Evolutionary conservation across 2,797 vertebrate genomes (phyloP).

Genomic region (Coregonus ussuriensis): DNA sequence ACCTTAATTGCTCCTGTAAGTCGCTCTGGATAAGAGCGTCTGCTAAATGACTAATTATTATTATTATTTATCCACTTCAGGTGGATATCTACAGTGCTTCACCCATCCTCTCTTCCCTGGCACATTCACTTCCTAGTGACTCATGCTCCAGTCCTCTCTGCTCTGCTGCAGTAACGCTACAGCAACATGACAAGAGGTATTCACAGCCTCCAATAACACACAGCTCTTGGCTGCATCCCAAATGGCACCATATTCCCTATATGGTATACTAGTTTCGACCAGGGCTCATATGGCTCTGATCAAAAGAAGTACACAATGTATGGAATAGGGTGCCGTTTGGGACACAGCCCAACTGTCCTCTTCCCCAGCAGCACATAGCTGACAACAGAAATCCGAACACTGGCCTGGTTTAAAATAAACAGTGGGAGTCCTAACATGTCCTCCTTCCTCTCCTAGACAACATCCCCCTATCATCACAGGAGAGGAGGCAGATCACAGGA

Average conservation of each 20-base stretch:
- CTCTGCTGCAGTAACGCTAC: constrained; percentile 27
- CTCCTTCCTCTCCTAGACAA: constrained; percentile 41
- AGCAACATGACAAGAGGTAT: constrained; percentile 20
- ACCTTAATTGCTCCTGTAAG: too few species aligned
- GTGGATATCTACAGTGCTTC: constrained; percentile 8
- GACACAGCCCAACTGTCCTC: background rate
- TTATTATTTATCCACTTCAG: too few species aligned
- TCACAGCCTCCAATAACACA: background rate
- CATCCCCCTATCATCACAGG: constrained; percentile 51
- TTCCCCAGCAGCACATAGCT: background rate
- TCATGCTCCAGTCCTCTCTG: constrained; percentile 27
- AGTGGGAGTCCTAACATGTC: constrained; percentile 47
- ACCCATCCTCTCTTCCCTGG: background rate
- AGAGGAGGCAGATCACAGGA: constrained; percentile 26
- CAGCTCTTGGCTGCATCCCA: background rate
- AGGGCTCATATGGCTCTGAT: background rate
- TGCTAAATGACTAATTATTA: too few species aligned
- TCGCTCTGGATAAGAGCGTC: too few species aligned
- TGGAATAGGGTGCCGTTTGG: background rate
- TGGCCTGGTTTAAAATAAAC: constrained; percentile 42
- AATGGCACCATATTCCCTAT: background rate
- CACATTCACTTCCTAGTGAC: constrained; percentile 38
- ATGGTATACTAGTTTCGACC: background rate
- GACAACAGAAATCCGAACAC: background rate
- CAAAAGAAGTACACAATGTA: background rate